Base-by-base conservation (phyloP, 2,888 invertebrate species). In the Gastrophysa polygoni region DNA sequence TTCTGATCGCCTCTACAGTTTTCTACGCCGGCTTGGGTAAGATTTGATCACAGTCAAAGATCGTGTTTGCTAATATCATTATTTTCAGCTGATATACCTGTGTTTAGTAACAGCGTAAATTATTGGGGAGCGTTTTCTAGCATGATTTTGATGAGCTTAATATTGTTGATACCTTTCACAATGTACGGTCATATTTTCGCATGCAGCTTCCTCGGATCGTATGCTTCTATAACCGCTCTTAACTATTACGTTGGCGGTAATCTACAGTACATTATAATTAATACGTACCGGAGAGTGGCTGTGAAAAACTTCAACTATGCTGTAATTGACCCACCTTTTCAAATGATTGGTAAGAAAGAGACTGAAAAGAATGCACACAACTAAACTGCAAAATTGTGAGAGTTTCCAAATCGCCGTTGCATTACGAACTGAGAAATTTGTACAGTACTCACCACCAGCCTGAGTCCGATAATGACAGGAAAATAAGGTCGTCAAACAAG, bases 191-290 rank as follows among this genome's bases (percentile, higher is more conserved):
- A 87, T 74, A 86, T 89, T n/a, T 68, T 90, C 1, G 85, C 86
- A 57, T 88, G 88, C 69, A 83, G 86, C 2, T 75, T 90, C 11
- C 78, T 91, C 28, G 91, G 91, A 49, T 83, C 88, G 8, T 91
- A 87, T 76, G 83, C 86, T 21, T 81, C 89, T 47, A 80, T 87
- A 64, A 83, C 88, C 46, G 84, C 89, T 38, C 75, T 90, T 10
- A 91, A 90, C 79, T 86, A 86, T 73, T 89, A 86, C 71, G 67
- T 86, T 63, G 88, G 88, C 20, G 85, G 88, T 28, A 87, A 86
- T 79, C 78, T 92, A 68, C 88, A 88, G 71, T 91, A 88, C 74
- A 88, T 91, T 32, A 70, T 91, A 1, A 82, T 91, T 17, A 91
- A 91, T 73, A 82, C 85, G 0, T 76, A 89, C n/a, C 81, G 90